Base-by-base conservation (phyloP, 2,888 invertebrate species). In the Leptarthrus brevirostris region DNA sequence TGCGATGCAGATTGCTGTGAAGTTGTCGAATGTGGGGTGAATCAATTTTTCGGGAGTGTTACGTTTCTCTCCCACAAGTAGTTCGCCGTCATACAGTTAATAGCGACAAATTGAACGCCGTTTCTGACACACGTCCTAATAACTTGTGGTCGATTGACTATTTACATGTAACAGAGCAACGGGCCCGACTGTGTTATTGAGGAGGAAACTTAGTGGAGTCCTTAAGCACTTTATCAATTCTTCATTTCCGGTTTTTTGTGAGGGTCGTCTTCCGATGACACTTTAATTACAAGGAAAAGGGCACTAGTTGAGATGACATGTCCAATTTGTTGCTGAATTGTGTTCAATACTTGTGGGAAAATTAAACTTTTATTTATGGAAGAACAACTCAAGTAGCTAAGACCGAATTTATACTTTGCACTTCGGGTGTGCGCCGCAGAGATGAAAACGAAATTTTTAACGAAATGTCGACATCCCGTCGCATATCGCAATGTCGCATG, bases 71-170 rank as follows among this genome's bases (percentile, higher is more conserved):
- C 34, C 69, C 16, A 18, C 30, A 69, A 20, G n/a, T n/a, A n/a
- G n/a, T n/a, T 18, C 26, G 16, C 69, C 18, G n/a, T 20, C 20
- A 81, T 80, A 82, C 81, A 83, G 82, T 83, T 82, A 83, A 84
- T 83, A 83, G 84, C 81, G 81, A 81, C 82, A 84, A 84, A 83
- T 82, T 83, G 83, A 83, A 83, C 84, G 84, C 66, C 83, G 84
- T 78, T 81, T 77, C 72, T 78, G 81, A 79, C 84, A 84, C 84
- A 83, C 83, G 84, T 76, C 82, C 77, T 79, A 81, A 83, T 81
- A 79, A 81, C 78, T 79, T 69, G 52, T 30, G 69, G 69, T 34
- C 52, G 69, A 69, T 69, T 52, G 69, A 69, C 52, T 34, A 16
- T 69, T 52, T 30, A 54, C 24, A n/a, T 12, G 26, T 4, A 14